Percentiles rank a stretch among this genome's conserved stretches.
phyloP scores from a whole-genome alignment of 2,113 vertebrate genomes.

The Misgurnus mizolepis region DNA sequence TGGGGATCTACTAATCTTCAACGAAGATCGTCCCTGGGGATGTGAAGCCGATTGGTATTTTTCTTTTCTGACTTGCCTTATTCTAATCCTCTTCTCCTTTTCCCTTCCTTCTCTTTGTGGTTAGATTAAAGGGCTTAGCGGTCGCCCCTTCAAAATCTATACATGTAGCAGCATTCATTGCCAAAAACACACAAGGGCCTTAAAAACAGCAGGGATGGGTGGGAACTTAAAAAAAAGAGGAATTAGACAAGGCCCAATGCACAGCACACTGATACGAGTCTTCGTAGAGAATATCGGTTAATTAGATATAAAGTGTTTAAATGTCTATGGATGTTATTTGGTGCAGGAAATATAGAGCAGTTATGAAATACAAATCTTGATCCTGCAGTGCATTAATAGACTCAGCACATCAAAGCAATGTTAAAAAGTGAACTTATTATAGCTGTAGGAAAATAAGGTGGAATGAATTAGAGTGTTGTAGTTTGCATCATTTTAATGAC shows the following conservation, averaged over 20 bases:
- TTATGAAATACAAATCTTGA: neutral
- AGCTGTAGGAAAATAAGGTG: neutral
- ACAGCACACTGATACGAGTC: constrained; percentile 58
- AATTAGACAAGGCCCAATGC: constrained; percentile 63
- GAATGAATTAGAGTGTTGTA: neutral
- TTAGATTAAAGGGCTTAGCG: constrained; percentile 69
- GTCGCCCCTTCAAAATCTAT: constrained; percentile 51
- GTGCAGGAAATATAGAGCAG: neutral
- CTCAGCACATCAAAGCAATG: neutral
- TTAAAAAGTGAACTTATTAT: neutral
- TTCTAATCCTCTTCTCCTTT: constrained; percentile 36
- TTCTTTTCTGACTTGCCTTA: constrained; percentile 37
- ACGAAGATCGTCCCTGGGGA: constrained; percentile 61
- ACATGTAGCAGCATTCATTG: constrained; percentile 58
- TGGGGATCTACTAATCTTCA: constrained; percentile 56
- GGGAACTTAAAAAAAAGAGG: constrained; percentile 63
- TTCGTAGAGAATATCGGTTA: constrained; percentile 7
- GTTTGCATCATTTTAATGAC: neutral
- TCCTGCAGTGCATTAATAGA: neutral
- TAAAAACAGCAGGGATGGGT: constrained; percentile 61
- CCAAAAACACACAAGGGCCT: constrained; percentile 66
- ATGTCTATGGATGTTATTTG: constrained; percentile 52
- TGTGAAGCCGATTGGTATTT: constrained; percentile 58
- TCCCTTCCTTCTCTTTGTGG: constrained; percentile 65
- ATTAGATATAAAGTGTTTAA: constrained; percentile 10